phyloP scores from a whole-genome alignment of 1,140 invertebrate genomes.

The Lerema accius region DNA sequence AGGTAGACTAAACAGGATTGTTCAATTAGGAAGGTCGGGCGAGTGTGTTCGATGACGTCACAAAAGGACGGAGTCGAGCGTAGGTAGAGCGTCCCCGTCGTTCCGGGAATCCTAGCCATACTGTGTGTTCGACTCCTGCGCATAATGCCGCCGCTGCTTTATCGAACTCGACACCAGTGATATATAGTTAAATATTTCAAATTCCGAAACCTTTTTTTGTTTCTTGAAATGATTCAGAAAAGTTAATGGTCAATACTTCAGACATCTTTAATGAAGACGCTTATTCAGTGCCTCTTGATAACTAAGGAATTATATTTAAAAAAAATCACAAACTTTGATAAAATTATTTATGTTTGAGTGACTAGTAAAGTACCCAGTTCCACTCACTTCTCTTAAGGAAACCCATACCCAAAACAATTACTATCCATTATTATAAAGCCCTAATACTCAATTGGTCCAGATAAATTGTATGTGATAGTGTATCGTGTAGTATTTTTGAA shows the following conservation, averaged over 20 bases:
- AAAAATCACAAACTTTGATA: too few relatives aligned
- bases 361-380: too few relatives aligned
- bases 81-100: constrained; percentile 51
- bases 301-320: too few relatives aligned
- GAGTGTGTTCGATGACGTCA: constrained; percentile 54
- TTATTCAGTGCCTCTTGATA: too few relatives aligned
- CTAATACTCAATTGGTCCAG: too few relatives aligned
- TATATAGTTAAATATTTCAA: constrained; percentile 37
- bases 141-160: constrained; percentile 53
- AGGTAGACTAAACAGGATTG: constrained; percentile 47
- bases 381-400: too few relatives aligned
- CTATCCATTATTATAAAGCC: too few relatives aligned
- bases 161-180: constrained; percentile 40
- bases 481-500: too few relatives aligned
- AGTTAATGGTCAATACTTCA: neutral
- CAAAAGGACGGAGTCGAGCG: constrained; percentile 55
- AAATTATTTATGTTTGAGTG: too few relatives aligned
- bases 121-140: constrained; percentile 57
- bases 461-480: too few relatives aligned
- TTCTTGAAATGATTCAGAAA: neutral
- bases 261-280: too few relatives aligned
- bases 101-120: constrained; percentile 62
- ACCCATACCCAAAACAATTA: too few relatives aligned
- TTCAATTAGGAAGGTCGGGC: constrained; percentile 40
- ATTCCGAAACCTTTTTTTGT: constrained; percentile 1